phyloP scores from a whole-genome alignment of 2,888 invertebrate genomes.

The Eupithecia abbreviata region DNA sequence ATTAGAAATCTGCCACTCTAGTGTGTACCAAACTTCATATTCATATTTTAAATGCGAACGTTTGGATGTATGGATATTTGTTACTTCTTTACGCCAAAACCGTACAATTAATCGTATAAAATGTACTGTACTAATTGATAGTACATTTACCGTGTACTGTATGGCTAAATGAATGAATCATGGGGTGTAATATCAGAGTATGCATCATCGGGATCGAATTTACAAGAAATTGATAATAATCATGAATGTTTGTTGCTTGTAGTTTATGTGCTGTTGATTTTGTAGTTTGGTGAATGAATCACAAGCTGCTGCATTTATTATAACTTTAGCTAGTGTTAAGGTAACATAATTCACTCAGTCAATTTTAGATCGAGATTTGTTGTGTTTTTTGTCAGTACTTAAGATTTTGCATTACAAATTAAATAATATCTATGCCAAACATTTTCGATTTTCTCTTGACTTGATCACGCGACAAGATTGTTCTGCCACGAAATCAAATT shows the following conservation, averaged over 20 bases:
- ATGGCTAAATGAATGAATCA: not conserved
- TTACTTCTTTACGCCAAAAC: no score
- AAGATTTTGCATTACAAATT: no score
- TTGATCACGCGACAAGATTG: no score
- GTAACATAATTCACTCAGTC: slow-evolving; percentile 12
- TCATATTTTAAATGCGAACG: no score
- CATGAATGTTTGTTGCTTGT: slow-evolving; percentile 30
- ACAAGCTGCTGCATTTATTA: slow-evolving; percentile 25
- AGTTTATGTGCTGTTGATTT: slow-evolving; percentile 16
- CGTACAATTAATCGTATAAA: not conserved
- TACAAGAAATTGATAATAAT: slow-evolving; percentile 46
- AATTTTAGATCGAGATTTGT: slow-evolving; percentile 21
- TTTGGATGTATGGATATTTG: no score
- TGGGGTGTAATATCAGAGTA: slow-evolving; percentile 25
- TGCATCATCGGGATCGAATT: slow-evolving; percentile 43
- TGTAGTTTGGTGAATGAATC: slow-evolving; percentile 17
- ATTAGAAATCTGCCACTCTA: not conserved
- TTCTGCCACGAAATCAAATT: no score
- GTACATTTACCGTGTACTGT: not conserved
- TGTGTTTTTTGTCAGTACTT: not conserved
- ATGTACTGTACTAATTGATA: not conserved
- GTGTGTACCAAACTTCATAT: not conserved
- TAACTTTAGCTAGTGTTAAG: slow-evolving; percentile 11
- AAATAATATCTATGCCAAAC: no score
- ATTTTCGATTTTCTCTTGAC: no score